Conservation (phyloP, 2,113 vertebrate genomes). For the Elephas maximus region DNA sequence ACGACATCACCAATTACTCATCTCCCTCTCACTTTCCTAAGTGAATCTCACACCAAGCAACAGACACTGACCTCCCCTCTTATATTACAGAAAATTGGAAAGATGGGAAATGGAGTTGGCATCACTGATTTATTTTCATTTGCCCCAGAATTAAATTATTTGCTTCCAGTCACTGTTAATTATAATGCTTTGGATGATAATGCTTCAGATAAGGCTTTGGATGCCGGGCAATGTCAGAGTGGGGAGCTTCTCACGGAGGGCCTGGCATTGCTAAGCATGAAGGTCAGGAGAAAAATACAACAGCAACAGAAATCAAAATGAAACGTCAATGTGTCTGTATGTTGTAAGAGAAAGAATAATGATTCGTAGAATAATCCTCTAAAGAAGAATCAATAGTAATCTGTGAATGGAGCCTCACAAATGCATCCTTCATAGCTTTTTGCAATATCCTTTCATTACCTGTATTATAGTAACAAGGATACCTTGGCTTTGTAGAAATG, state of each 20-base stretch:
- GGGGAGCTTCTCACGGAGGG: background rate
- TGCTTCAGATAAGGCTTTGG: slow-evolving; percentile 32
- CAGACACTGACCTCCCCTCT: slow-evolving; percentile 20
- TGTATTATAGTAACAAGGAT: background rate
- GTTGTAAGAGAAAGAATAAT: background rate
- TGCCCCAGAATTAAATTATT: slow-evolving; percentile 80
- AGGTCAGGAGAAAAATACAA: slow-evolving; percentile 48
- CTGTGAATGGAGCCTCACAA: background rate
- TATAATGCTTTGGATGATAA: slow-evolving; percentile 32
- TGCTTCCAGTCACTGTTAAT: slow-evolving; percentile 83
- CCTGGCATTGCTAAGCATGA: slow-evolving; percentile 27
- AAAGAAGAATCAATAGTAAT: background rate
- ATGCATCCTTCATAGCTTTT: background rate
- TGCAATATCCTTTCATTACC: background rate
- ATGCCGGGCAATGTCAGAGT: background rate
- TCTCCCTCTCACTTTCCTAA: slow-evolving; percentile 64
- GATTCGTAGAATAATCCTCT: background rate
- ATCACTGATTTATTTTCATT: slow-evolving; percentile 77
- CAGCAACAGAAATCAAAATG: slow-evolving; percentile 29
- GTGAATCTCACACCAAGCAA: slow-evolving; percentile 53
- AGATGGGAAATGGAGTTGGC: slow-evolving; percentile 76
- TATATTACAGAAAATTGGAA: slow-evolving; percentile 71
- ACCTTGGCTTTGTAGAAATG: background rate
- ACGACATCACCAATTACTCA: background rate
- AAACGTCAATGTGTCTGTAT: background rate